Base-by-base conservation (phyloP, 2,888 invertebrate genomes). In the Scaeva pyrastri region DNA sequence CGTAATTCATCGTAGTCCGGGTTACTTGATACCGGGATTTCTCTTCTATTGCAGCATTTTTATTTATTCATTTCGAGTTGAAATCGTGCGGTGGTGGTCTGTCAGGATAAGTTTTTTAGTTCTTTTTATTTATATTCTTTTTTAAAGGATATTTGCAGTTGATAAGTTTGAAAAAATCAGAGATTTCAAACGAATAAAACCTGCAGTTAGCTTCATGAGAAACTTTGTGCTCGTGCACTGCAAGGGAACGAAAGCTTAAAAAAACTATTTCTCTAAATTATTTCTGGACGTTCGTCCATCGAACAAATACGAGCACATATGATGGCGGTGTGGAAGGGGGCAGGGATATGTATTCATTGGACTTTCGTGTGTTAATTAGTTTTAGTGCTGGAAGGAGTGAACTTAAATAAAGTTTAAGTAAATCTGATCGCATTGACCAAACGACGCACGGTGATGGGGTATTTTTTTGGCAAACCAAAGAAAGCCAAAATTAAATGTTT, bases 21-120 rank as follows among this genome's bases (percentile, higher is more conserved):
- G 56, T 3, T 16, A 56, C 16, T 16, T 56, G 56, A 56, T 10
- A 23, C 19, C 21, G 21, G 21, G 39, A 58, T 21, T 64, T 64
- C 64, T 26, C 26, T 45, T 16, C 19, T 26, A 26, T 26, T 64
- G 43, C 64, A 26, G 45, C 16, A 31, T 64, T 45, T 64, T 64
- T 45, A 64, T 45, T 64, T 64, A 64, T 64, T 64, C 64, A 64
- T 64, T 43, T 64, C 12, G 11, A 50, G 19, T 31, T 52, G 11
- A 26, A 39, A 36, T n/a, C 36, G 3, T 14, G 45, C 19, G 21
- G 23, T 52, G 19, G 45, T 19, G 21, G 23, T 52, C 26, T 26
- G 48, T 16, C 21, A 39, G 23, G n/a, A 10, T 43, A 16, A 21
- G 60, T 43, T 43, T 39, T 58, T 36, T 21, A n/a, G n/a, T 55